Percentiles rank a stretch among this genome's conserved stretches.
These are phyloP conservation scores for Hemicordylus capensis DNA, from an alignment of 2,113 vertebrate species.

Conservation along the genomic window DNA sequence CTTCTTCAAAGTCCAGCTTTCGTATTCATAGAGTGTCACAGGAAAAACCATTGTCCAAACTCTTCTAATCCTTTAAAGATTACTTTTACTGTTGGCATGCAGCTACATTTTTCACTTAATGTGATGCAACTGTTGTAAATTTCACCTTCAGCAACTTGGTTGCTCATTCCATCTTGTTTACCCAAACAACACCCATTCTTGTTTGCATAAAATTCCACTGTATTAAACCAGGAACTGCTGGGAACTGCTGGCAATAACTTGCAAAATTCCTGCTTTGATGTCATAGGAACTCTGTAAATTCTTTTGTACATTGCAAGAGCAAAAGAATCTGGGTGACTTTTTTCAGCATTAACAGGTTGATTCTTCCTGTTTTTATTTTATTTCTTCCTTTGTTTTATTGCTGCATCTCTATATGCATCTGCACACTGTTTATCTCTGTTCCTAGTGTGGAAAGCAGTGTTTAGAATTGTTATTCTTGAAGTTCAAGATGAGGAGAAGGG, in stretches of 20 bases:
- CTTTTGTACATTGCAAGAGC: neutral
- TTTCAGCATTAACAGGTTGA: neutral
- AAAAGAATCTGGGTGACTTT: neutral
- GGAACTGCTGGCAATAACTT: constrained; percentile 17
- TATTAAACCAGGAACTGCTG: neutral
- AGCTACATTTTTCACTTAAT: constrained; percentile 20
- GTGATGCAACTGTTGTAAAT: constrained; percentile 14
- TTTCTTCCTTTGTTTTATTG: too few species aligned
- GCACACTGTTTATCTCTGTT: neutral
- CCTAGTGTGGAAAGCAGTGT: neutral
- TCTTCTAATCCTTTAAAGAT: neutral
- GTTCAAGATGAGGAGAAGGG: neutral
- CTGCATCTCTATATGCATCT: neutral
- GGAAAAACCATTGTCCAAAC: neutral
- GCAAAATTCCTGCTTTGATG: neutral
- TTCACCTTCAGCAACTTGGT: neutral
- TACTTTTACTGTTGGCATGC: neutral
- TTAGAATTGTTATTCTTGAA: neutral
- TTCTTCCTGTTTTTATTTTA: too few species aligned
- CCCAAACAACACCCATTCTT: neutral
- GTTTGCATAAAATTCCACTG: neutral
- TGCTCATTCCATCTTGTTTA: neutral
- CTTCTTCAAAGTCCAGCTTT: too few species aligned
- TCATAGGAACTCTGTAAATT: neutral
- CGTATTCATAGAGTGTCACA: too few species aligned